Percentiles rank a stretch among this genome's conserved stretches.
These are phyloP conservation scores for Rhyzopertha dominica DNA, from an alignment of 1,140 invertebrate genomes.

Conservation along the genomic window DNA sequence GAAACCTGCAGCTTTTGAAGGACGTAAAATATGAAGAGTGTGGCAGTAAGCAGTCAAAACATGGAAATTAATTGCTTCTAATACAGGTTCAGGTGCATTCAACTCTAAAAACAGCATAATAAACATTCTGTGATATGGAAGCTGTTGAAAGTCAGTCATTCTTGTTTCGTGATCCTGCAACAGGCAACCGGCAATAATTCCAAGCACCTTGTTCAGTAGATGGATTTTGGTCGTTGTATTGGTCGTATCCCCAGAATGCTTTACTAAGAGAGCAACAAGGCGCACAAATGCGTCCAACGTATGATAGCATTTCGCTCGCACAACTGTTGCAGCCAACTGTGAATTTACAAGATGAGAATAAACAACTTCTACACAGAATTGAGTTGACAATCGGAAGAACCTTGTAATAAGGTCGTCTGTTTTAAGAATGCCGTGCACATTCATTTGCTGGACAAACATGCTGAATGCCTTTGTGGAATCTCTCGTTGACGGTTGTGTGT, in stretches of 20 bases:
- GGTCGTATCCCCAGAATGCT: constrained; percentile 83
- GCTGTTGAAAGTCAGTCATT: constrained; percentile 86
- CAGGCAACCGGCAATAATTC: constrained; percentile 91
- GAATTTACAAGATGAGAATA: constrained; percentile 56
- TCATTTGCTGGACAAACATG: constrained; percentile 93
- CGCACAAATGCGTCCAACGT: constrained; percentile 94
- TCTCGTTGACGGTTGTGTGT: constrained; percentile 65
- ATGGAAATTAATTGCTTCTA: constrained; percentile 90
- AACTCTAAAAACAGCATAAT: constrained; percentile 97
- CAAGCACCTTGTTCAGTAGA: constrained; percentile 92
- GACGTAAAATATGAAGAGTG: constrained; percentile 84
- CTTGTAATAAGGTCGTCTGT: constrained; percentile 95
- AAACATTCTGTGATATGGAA: constrained; percentile 96
- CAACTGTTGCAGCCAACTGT: constrained; percentile 50
- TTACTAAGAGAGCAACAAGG: constrained; percentile 91
- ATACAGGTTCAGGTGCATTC: constrained; percentile 85
- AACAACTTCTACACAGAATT: constrained; percentile 94
- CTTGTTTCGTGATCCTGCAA: constrained; percentile 90
- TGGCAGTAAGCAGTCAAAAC: constrained; percentile 87
- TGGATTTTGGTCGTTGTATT: constrained; percentile 95
- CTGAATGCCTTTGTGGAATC: constrained; percentile 94
- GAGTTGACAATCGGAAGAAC: constrained; percentile 95
- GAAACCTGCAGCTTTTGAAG: constrained; percentile 94
- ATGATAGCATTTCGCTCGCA: constrained; percentile 89
- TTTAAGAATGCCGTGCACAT: constrained; percentile 92